Conservation (phyloP, 1,140 invertebrate species). For the Tetramorium simillimum region DNA sequence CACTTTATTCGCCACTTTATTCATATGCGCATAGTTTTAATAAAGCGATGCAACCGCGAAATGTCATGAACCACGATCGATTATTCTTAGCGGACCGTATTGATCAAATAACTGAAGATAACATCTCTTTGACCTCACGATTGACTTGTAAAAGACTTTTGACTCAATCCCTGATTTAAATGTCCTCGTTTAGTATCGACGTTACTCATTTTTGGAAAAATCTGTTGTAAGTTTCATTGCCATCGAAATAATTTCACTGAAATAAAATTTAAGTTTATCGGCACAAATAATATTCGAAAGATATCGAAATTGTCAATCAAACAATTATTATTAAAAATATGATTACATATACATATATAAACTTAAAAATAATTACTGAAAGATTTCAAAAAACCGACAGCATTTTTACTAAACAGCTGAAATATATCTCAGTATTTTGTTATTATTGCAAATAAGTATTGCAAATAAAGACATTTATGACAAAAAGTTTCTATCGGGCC, state of each 20-base stretch:
- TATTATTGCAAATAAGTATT: neutral
- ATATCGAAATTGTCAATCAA: neutral
- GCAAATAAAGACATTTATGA: neutral
- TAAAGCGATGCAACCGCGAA: constrained; percentile 13
- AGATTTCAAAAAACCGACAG: neutral
- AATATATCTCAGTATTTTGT: neutral
- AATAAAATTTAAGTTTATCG: neutral
- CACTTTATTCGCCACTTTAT: neutral
- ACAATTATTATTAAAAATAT: neutral
- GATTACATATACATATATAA: neutral
- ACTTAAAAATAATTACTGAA: neutral
- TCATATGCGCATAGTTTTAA: neutral
- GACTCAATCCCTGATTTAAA: neutral
- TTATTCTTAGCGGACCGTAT: neutral
- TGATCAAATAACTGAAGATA: neutral
- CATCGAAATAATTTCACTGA: neutral
- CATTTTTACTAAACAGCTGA: neutral
- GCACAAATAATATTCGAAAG: constrained; percentile 4
- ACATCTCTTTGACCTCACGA: constrained; percentile 28
- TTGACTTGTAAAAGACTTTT: constrained; percentile 10
- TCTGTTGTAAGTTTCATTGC: neutral
- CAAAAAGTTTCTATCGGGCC: neutral
- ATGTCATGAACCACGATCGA: constrained; percentile 16
- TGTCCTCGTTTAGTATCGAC: constrained; percentile 18
- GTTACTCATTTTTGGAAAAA: neutral